Evolutionary conservation across 2,113 vertebrate genomes (phyloP).

Genomic region (Callipepla californica): DNA sequence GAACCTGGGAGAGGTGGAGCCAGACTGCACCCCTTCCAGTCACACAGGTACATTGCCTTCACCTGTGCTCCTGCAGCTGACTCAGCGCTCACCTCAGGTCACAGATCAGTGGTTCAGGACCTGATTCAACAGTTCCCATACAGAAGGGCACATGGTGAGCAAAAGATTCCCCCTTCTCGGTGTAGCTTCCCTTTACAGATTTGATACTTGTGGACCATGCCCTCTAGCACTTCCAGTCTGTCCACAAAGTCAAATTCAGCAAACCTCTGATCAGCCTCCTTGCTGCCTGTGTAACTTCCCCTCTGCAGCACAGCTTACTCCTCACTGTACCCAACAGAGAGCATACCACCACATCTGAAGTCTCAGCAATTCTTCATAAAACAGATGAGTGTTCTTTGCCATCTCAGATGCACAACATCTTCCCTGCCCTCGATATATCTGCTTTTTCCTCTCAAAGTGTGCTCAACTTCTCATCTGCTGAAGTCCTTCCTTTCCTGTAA

Average conservation of each 20-base stretch:
- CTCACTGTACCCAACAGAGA: rapidly evolving
- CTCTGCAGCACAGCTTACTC: neutral
- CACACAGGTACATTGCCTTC: too few species aligned
- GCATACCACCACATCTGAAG: neutral
- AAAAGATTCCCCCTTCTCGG: neutral
- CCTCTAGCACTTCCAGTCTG: neutral
- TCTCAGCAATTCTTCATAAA: neutral
- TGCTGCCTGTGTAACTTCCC: neutral
- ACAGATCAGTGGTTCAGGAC: too few species aligned
- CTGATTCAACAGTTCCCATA: too few species aligned
- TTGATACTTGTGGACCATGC: neutral
- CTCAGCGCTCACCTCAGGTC: too few species aligned
- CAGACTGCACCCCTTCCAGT: too few species aligned
- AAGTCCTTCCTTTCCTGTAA: neutral
- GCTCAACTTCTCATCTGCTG: neutral
- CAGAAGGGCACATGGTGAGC: neutral
- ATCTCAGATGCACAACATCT: neutral
- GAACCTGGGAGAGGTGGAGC: too few species aligned
- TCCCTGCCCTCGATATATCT: neutral
- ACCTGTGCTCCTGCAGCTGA: too few species aligned
- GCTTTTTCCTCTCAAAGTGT: neutral
- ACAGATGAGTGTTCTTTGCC: neutral
- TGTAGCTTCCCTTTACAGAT: neutral
- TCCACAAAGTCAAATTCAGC: neutral
- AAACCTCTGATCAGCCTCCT: neutral